Conservation (phyloP, 2,888 invertebrate species). For the Nomada flava region DNA sequence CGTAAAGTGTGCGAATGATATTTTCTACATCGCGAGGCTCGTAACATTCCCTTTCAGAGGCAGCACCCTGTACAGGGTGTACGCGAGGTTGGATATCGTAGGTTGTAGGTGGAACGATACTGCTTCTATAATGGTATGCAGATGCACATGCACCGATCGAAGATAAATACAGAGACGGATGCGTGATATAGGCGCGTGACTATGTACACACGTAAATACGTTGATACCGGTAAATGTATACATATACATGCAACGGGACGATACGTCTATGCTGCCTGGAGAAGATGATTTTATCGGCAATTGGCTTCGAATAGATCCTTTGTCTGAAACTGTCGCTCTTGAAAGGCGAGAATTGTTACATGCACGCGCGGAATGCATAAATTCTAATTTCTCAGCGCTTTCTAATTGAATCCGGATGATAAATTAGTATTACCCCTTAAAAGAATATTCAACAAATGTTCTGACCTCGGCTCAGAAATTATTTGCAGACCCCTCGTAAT, state of each 20-base stretch:
- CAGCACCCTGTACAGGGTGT: neutral
- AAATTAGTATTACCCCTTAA: too few species aligned
- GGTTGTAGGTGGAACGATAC: conserved; percentile 8
- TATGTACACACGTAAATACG: conserved; percentile 20
- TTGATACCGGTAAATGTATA: conserved; percentile 22
- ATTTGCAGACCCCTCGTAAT: too few species aligned
- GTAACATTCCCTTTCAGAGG: neutral
- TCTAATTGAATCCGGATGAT: too few species aligned
- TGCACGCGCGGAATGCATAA: neutral
- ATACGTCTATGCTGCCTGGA: neutral
- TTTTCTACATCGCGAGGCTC: neutral
- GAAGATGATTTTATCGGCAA: conserved; percentile 3
- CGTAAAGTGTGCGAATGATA: neutral
- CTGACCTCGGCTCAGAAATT: too few species aligned
- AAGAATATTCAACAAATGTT: too few species aligned
- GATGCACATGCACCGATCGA: conserved; percentile 44
- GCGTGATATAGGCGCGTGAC: conserved; percentile 16
- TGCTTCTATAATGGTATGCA: conserved; percentile 20
- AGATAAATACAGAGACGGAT: conserved; percentile 37
- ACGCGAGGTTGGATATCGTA: conserved; percentile 3
- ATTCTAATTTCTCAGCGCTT: too few species aligned
- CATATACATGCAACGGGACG: neutral
- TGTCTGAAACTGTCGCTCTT: neutral
- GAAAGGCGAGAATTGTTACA: neutral
- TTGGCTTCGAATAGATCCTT: neutral